Base-by-base conservation (phyloP, 2,888 invertebrate species). In the Lepidochrysops patricia region DNA sequence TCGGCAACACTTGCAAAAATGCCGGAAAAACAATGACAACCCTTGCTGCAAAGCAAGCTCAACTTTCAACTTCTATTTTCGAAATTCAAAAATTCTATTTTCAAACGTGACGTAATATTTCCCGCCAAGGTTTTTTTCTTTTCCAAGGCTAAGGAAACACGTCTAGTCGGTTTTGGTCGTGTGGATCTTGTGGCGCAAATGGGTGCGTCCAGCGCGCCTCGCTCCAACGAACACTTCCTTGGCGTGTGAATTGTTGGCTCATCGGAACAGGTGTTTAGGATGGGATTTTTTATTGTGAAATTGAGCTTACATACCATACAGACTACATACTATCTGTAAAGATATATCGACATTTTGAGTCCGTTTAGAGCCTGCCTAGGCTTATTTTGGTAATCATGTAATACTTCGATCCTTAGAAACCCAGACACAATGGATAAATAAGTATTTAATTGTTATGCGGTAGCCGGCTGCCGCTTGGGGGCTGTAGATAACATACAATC, bases 101-200 rank as follows among this genome's bases (percentile, higher is more conserved):
- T 19, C 15, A 62, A 62, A 63, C 57, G 35, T 62, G 48, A 63
- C 57, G 27, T 49, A 58, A 54, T 27, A 32, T 64, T 62, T 64
- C 68, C 71, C 66, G 70, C 70, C 71, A 67, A 60, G 57, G 34
- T 58, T 60, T 61, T 60, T 64, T 71, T 68, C 69, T 60, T 60
- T 61, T 63, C 64, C 70, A 69, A 72, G 70, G 63, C 70, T 67
- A 71, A 66, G 70, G 63, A 63, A 58, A 75, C 74, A 83, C 86
- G 86, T 83, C 81, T 72, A 75, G 66, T 64, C 80, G 67, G 76
- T 67, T 77, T 76, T 76, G 70, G 70, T 70, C 81, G 84, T 75
- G 84, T 84, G 72, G 82, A 83, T 80, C 76, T 76, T 87, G 73
- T 88, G 84, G 77, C 77, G 79, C 71, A 79, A 82, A 78, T 79